phyloP scores from a whole-genome alignment of 2,113 vertebrate genomes.

The Nesogale talazaci region DNA sequence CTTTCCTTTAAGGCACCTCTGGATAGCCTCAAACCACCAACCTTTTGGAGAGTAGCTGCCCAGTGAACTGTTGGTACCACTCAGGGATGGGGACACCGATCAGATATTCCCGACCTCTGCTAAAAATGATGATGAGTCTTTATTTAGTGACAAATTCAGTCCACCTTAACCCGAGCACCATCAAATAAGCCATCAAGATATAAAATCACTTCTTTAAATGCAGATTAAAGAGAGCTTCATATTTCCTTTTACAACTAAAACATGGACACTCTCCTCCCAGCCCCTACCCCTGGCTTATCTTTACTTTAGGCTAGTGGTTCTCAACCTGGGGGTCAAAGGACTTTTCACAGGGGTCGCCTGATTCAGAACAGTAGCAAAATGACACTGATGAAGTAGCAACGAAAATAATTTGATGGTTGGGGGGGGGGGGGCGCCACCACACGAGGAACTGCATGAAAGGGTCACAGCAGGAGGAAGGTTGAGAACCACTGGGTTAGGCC shows the following conservation, averaged over 20 bases:
- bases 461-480: no score
- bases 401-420: no score
- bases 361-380: no score
- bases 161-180: neutral
- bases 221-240: conserved; percentile 37
- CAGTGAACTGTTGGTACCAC: neutral
- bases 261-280: neutral
- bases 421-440: no score
- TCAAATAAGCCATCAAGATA: neutral
- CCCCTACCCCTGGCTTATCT: conserved; percentile 9
- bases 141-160: neutral
- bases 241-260: neutral
- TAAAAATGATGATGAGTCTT: neutral
- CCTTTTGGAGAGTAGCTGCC: neutral
- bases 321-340: no score
- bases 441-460: no score
- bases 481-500: neutral
- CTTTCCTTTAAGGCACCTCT: neutral
- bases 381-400: no score
- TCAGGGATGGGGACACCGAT: neutral
- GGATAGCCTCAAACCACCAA: neutral
- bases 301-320: conserved; percentile 24
- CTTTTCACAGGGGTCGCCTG: no score
- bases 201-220: conserved; percentile 52
- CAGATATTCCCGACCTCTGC: neutral